Base-by-base conservation (phyloP, 1,140 invertebrate species). In the Ostrea edulis region DNA sequence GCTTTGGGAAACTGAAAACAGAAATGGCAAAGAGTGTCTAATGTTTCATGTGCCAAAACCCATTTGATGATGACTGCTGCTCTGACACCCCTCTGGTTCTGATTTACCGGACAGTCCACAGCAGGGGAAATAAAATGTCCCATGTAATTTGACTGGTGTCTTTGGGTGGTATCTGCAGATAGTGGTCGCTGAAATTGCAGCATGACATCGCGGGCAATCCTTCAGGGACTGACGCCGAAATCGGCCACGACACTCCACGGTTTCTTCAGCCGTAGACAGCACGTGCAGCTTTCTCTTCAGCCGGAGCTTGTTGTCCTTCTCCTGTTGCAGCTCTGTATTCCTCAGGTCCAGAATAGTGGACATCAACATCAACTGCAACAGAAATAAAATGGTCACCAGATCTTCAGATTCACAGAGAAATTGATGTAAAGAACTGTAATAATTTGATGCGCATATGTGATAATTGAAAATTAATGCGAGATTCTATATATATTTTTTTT, bases 141-240 rank as follows among this genome's bases (percentile, higher is more conserved):
- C 68, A 25, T 77, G 22, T 14, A 77, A 25, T 25, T 77, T 77
- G 29, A 77, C 68, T 25, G 68, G 68, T 14, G 11, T 14, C 35
- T 77, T 77, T 7, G 68, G 29, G 12, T 77, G 68, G 25, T 77
- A 77, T 29, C 25, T 77, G 29, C 68, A 77, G 25, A 77, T 22
- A 14, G 8, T 11, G 25, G 68, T 77, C 22, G 68, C 14, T 17
- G 68, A 77, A 35, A 77, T 29, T 35, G 25, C 68, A 14, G 68
- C 68, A 14, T 77, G 68, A 17, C 68, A 77, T 8, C 68, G 68
- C 11, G 22, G 25, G 8, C 68, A 77, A 77, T 77, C 68, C 25
- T 77, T 77, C 29, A 77, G 29, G 9, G 68, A 77, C 68, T 77
- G 68, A 17, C 68, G 68, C 68, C 29, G 25, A 14, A 77, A 77